Percentiles rank a stretch among this genome's conserved stretches.
These are phyloP conservation scores for Drosophila koepferae DNA, from an alignment of 2,888 invertebrate species.

Conservation along the genomic window DNA sequence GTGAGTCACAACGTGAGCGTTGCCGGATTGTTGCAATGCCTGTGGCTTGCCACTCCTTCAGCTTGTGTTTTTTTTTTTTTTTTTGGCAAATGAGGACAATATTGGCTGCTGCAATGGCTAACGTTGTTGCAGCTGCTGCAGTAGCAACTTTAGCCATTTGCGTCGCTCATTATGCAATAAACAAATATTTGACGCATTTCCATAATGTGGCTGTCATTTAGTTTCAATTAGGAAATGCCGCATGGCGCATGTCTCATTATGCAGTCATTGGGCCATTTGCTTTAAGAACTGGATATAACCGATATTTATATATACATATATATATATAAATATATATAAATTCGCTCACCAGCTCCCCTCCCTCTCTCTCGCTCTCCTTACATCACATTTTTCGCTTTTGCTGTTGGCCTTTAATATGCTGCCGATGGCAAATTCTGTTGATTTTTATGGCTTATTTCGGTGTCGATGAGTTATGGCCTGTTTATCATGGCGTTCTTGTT, in stretches of 20 bases:
- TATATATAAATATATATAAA: neutral
- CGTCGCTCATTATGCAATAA: conserved; percentile 71
- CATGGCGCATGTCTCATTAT: conserved; percentile 19
- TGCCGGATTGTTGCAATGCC: conserved; percentile 33
- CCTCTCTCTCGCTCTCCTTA: conserved; percentile 38
- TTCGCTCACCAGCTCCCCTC: neutral
- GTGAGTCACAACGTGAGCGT: conserved; percentile 47
- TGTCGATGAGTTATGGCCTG: conserved; percentile 29
- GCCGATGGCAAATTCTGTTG: conserved; percentile 6
- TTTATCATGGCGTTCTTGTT: conserved; percentile 12
- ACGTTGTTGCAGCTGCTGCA: conserved; percentile 14
- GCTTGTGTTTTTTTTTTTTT: neutral
- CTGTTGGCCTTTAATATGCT: conserved; percentile 9
- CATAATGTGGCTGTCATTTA: conserved; percentile 46
- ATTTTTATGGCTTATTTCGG: conserved; percentile 23
- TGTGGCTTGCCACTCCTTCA: conserved; percentile 11
- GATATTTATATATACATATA: neutral
- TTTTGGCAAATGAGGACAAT: conserved; percentile 52
- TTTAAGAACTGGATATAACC: conserved; percentile 27
- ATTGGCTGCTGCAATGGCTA: conserved; percentile 27
- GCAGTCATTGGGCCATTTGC: neutral
- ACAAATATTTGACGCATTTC: conserved; percentile 41
- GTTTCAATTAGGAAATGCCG: conserved; percentile 55
- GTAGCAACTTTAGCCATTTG: conserved; percentile 43
- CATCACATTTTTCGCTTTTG: conserved; percentile 54